Percentiles rank a stretch among this genome's conserved stretches.
These are phyloP conservation scores for Polypterus bichir DNA, from an alignment of 2,113 vertebrate species.

Conservation along the genomic window DNA sequence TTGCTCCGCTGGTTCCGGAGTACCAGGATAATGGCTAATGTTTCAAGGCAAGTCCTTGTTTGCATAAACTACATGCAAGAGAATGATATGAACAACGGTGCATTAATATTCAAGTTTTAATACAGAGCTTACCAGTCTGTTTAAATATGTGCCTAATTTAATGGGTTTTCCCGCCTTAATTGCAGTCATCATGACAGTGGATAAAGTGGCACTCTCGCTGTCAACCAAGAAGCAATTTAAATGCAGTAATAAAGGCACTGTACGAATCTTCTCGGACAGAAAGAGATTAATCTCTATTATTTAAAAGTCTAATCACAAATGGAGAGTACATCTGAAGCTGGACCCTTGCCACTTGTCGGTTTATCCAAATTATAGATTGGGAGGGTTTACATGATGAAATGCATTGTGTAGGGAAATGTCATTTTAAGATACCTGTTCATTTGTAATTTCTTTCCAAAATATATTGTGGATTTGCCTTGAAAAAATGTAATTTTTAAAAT, in stretches of 20 bases:
- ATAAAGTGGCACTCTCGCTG: slow-evolving; percentile 45
- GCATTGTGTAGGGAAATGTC: too few relatives aligned
- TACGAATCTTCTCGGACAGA: slow-evolving; percentile 2
- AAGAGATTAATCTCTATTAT: neutral
- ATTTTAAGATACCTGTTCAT: too few relatives aligned
- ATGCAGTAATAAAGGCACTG: slow-evolving; percentile 14
- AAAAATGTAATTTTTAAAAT: too few relatives aligned
- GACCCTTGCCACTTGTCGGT: too few relatives aligned
- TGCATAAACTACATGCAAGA: slow-evolving; percentile 46
- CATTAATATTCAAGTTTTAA: slow-evolving; percentile 44
- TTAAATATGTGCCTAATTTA: slow-evolving; percentile 52
- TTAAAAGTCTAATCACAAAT: too few relatives aligned
- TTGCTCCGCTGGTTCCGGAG: slow-evolving; percentile 64
- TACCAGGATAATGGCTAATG: slow-evolving; percentile 53
- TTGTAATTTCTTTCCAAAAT: too few relatives aligned
- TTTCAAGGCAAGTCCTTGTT: slow-evolving; percentile 52
- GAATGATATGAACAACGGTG: slow-evolving; percentile 47
- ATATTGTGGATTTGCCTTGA: too few relatives aligned
- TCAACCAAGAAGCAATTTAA: slow-evolving; percentile 12
- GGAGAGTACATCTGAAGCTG: too few relatives aligned
- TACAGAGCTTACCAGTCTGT: slow-evolving; percentile 48
- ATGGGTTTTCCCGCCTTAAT: slow-evolving; percentile 63
- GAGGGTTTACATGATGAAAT: too few relatives aligned
- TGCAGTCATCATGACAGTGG: slow-evolving; percentile 57
- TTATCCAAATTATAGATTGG: too few relatives aligned